Conservation (phyloP, 2,113 vertebrate species). For the Poeciliopsis occidentalis region DNA sequence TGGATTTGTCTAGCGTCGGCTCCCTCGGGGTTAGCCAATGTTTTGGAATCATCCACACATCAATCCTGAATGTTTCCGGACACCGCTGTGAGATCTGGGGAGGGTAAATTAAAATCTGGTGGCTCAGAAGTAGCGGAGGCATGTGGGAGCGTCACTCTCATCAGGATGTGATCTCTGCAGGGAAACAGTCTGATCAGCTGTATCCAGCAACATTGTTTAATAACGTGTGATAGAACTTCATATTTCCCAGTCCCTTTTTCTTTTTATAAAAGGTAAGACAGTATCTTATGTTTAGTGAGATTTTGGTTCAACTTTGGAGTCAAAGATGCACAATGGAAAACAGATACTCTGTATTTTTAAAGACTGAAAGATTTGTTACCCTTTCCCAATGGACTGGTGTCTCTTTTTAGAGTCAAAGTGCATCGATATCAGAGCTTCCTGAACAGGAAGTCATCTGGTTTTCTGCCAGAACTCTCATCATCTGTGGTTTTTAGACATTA, state of each 20-base stretch:
- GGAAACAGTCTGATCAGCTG: neutral
- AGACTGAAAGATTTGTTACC: slow-evolving; percentile 9
- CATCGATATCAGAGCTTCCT: slow-evolving; percentile 72
- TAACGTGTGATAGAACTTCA: too few relatives aligned
- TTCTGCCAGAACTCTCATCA: slow-evolving; percentile 40
- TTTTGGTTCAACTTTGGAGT: neutral
- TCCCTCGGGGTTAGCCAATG: too few relatives aligned
- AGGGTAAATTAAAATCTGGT: neutral
- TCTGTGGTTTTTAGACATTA: slow-evolving; percentile 23
- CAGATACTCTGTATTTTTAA: neutral
- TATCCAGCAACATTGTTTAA: too few relatives aligned
- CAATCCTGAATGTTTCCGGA: too few relatives aligned
- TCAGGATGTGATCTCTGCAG: neutral
- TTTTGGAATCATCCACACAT: too few relatives aligned
- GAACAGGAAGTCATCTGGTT: slow-evolving; percentile 74
- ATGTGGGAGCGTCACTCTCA: neutral
- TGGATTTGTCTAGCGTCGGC: too few relatives aligned
- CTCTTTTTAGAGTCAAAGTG: slow-evolving; percentile 68
- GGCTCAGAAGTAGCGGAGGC: neutral
- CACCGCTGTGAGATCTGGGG: neutral
- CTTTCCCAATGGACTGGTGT: slow-evolving; percentile 55
- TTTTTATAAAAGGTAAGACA: too few relatives aligned
- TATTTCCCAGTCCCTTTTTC: too few relatives aligned
- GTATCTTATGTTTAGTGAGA: neutral
- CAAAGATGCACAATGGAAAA: neutral